These are phyloP conservation scores for Pollachius pollachius DNA, from an alignment of 2,113 vertebrate species.

Conservation along the genomic window DNA sequence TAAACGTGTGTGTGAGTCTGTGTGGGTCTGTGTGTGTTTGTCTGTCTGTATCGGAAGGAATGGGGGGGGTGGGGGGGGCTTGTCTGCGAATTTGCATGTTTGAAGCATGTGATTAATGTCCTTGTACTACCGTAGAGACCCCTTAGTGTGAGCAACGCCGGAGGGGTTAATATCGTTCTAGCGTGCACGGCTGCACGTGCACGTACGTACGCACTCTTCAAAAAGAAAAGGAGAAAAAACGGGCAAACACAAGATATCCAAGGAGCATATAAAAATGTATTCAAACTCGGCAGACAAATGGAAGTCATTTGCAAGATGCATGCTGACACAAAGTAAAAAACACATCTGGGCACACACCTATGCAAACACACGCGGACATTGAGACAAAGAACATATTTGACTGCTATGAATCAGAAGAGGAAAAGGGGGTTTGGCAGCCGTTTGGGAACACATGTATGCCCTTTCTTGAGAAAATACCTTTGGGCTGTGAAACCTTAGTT, in stretches of 20 bases:
- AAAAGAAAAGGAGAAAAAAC: neutral
- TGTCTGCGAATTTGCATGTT: constrained; percentile 51
- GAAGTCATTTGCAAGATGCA: neutral
- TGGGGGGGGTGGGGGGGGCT: too few species aligned
- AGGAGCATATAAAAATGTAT: neutral
- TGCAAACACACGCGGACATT: neutral
- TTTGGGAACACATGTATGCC: neutral
- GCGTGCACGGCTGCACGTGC: neutral
- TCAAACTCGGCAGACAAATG: neutral
- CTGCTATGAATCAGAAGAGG: neutral
- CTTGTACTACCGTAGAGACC: constrained; percentile 34
- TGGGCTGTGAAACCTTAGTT: constrained; percentile 12
- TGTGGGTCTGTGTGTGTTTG: neutral
- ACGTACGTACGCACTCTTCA: neutral
- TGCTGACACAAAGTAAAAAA: neutral
- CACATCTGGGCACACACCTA: neutral
- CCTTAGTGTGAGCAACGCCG: constrained; percentile 45
- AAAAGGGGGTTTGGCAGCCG: neutral
- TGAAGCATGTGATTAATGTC: constrained; percentile 66
- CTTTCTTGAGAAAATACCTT: constrained; percentile 1
- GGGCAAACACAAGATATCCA: too few species aligned
- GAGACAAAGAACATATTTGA: neutral
- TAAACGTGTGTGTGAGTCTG: neutral
- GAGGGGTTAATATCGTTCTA: constrained; percentile 43
- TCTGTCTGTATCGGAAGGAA: too few species aligned